phyloP scores from a whole-genome alignment of 2,888 invertebrate species.

The Andrena marginata region DNA sequence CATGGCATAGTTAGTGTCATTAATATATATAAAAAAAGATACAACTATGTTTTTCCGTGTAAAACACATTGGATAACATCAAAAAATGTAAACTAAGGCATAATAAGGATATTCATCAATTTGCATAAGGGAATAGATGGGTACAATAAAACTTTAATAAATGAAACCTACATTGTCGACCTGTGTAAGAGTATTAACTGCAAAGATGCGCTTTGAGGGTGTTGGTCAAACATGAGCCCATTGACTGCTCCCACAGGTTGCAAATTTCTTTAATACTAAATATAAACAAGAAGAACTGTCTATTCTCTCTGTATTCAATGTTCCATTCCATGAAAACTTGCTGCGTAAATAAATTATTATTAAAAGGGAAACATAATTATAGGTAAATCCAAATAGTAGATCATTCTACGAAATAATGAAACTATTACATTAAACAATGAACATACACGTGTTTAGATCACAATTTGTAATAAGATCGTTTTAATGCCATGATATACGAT shows the following conservation, averaged over 20 bases:
- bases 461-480: constrained; percentile 14
- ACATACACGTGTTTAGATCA: constrained; percentile 21
- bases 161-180: neutral
- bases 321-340: neutral
- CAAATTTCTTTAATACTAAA: constrained; percentile 58
- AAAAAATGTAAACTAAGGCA: constrained; percentile 15
- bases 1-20: constrained; percentile 6
- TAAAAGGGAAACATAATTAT: neutral
- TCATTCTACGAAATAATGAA: neutral
- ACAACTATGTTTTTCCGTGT: constrained; percentile 38
- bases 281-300: constrained; percentile 18
- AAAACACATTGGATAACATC: neutral
- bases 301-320: constrained; percentile 4
- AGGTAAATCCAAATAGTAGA: constrained; percentile 18
- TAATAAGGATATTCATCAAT: neutral
- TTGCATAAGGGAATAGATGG: neutral
- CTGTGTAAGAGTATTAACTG: constrained; percentile 37
- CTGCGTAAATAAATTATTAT: no score
- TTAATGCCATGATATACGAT: constrained; percentile 33
- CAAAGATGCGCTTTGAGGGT: constrained; percentile 73
- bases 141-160: constrained; percentile 10
- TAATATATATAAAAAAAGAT: constrained; percentile 5
- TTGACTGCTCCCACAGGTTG: constrained; percentile 75
- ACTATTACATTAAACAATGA: neutral
- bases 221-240: constrained; percentile 80